These are phyloP conservation scores for Hesperophylax magnus DNA, from an alignment of 1,140 invertebrate species.

Conservation along the genomic window DNA sequence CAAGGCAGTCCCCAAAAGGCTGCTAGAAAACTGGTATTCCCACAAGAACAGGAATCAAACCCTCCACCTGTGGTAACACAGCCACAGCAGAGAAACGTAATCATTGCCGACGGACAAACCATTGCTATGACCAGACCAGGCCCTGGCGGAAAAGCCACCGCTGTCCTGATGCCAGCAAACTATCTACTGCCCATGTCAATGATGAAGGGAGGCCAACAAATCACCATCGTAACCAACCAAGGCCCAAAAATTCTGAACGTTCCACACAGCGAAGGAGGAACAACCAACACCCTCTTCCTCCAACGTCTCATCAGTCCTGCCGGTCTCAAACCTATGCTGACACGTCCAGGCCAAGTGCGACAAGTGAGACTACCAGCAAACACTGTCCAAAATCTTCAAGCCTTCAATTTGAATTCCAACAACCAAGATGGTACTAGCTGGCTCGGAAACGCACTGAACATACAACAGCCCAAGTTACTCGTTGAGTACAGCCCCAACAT, in stretches of 20 bases:
- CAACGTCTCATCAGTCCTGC: constrained; percentile 66
- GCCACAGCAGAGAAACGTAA: constrained; percentile 67
- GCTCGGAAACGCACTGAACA: constrained; percentile 42
- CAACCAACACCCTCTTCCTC: constrained; percentile 71
- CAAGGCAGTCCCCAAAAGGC: constrained; percentile 69
- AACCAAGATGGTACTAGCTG: constrained; percentile 61
- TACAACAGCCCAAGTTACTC: constrained; percentile 49
- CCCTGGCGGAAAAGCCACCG: constrained; percentile 71
- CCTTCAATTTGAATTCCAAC: constrained; percentile 64
- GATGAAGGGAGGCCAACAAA: constrained; percentile 79
- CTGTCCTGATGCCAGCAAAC: constrained; percentile 78
- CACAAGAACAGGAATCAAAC: constrained; percentile 59
- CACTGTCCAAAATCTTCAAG: constrained; percentile 68
- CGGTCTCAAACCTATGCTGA: constrained; percentile 66
- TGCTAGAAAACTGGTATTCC: constrained; percentile 65
- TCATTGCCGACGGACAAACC: constrained; percentile 72
- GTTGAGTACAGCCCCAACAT: constrained; percentile 49
- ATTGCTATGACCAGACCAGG: constrained; percentile 67
- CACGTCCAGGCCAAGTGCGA: constrained; percentile 65
- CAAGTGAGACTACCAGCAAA: constrained; percentile 67
- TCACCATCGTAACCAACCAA: constrained; percentile 78
- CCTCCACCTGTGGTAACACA: constrained; percentile 42
- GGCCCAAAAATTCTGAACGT: constrained; percentile 77
- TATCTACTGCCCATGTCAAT: constrained; percentile 79
- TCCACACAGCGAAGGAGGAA: constrained; percentile 62